Evolutionary conservation across 1,140 invertebrate species (phyloP).

Genomic region (Drosophila malerkotliana): DNA sequence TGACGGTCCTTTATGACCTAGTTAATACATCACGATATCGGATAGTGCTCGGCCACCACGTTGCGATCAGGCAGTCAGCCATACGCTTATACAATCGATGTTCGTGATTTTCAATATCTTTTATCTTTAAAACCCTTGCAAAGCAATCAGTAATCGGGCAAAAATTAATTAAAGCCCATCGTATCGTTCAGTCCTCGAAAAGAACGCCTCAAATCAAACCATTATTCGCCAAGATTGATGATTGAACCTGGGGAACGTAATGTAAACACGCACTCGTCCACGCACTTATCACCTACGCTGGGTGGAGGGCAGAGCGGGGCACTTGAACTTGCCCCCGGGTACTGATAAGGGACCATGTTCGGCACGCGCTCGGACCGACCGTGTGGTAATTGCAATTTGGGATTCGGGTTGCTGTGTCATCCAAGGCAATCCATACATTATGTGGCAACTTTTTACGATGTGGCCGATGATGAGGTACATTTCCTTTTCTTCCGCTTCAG

Average conservation of each 20-base stretch:
- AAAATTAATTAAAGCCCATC: conserved; percentile 37
- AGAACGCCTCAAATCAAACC: conserved; percentile 6
- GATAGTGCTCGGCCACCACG: conserved; percentile 33
- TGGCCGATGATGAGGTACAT: neutral
- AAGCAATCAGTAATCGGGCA: conserved; percentile 31
- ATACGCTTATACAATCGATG: conserved; percentile 31
- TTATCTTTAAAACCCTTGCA: conserved; percentile 32
- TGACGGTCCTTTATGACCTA: conserved; percentile 9
- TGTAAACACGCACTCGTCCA: conserved; percentile 55
- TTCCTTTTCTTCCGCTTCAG: neutral
- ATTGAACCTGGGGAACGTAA: conserved; percentile 18
- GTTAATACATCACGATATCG: conserved; percentile 29
- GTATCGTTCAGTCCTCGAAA: conserved; percentile 12
- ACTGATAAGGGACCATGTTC: conserved; percentile 42
- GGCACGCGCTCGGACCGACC: conserved; percentile 47
- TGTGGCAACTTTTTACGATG: neutral
- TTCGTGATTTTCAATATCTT: conserved; percentile 46
- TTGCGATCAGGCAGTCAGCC: conserved; percentile 26
- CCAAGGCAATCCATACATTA: conserved; percentile 11
- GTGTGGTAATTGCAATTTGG: conserved; percentile 42
- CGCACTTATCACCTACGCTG: conserved; percentile 24
- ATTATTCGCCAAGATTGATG: conserved; percentile 25
- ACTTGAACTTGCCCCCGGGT: conserved; percentile 59
- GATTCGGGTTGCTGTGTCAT: conserved; percentile 30
- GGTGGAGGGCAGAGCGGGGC: conserved; percentile 16